phyloP scores from a whole-genome alignment of 2,113 vertebrate species.

The Excalfactoria chinensis region DNA sequence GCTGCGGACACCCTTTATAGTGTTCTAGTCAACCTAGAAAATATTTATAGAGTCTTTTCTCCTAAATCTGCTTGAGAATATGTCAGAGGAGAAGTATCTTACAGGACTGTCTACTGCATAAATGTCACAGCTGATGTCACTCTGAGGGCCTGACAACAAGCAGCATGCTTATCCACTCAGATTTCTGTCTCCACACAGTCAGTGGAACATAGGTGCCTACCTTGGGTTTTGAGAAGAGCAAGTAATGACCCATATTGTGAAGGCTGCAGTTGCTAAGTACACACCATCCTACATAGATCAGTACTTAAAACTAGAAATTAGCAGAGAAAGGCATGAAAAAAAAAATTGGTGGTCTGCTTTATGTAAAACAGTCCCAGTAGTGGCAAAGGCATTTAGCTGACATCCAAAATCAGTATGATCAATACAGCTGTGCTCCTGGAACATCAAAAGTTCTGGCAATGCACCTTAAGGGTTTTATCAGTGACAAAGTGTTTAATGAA shows the following conservation, averaged over 20 bases:
- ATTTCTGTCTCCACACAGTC: not conserved
- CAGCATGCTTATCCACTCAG: not conserved
- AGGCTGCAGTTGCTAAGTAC: not conserved
- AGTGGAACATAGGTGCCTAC: not conserved
- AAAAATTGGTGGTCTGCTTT: not conserved
- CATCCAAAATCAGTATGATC: not conserved
- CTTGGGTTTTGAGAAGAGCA: not conserved
- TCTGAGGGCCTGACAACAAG: not conserved
- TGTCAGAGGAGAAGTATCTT: not conserved
- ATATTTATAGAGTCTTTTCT: not conserved
- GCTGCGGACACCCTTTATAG: not conserved
- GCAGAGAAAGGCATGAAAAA: not conserved
- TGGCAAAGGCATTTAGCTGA: not conserved
- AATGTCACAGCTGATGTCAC: not conserved
- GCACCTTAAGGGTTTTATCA: not conserved
- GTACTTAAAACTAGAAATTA: not conserved
- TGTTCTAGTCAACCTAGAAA: not conserved
- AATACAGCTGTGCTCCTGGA: not conserved
- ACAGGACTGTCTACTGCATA: rapidly evolving
- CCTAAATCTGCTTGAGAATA: not conserved
- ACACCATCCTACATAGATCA: not conserved
- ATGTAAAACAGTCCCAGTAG: not conserved
- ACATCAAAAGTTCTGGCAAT: not conserved
- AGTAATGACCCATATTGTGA: not conserved
- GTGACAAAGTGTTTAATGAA: not conserved